Percentiles rank a stretch among this genome's conserved stretches.
phyloP scores from a whole-genome alignment of 2,113 vertebrate genomes.

The Physeter macrocephalus region DNA sequence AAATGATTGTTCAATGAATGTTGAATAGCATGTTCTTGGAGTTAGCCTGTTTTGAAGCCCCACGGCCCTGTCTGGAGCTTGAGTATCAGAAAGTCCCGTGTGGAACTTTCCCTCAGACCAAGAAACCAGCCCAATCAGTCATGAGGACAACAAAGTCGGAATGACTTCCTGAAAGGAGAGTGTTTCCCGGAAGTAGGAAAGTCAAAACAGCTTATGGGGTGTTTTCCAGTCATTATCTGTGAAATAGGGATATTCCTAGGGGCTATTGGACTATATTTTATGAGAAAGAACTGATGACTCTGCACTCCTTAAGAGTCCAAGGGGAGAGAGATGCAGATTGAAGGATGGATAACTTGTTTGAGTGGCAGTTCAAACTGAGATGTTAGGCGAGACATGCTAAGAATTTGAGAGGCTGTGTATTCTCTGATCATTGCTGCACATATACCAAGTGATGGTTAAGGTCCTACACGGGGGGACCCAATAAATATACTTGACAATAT shows the following conservation, averaged over 20 bases:
- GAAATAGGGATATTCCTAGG: background rate
- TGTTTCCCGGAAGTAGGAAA: background rate
- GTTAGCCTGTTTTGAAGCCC: background rate
- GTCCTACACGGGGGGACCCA: background rate
- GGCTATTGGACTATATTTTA: background rate
- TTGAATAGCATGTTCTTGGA: background rate
- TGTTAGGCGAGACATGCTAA: background rate
- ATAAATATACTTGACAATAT: background rate
- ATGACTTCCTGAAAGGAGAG: background rate
- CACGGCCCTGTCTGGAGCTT: background rate
- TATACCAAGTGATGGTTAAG: background rate
- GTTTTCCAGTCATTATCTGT: background rate
- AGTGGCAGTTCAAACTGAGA: background rate
- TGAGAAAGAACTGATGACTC: background rate
- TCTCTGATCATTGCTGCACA: background rate
- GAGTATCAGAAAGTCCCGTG: background rate
- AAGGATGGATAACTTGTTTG: background rate
- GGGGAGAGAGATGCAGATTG: background rate
- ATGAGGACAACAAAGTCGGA: background rate
- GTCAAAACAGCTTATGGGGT: background rate
- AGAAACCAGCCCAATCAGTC: background rate
- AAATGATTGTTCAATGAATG: background rate
- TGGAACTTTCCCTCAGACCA: background rate
- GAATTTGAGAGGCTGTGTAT: background rate
- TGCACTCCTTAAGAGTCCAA: background rate